A percentile compares a stretch with the other conserved stretches of the same genome.
Conservation (phyloP, 2,113 vertebrate genomes). For the Crypturellus undulatus region DNA sequence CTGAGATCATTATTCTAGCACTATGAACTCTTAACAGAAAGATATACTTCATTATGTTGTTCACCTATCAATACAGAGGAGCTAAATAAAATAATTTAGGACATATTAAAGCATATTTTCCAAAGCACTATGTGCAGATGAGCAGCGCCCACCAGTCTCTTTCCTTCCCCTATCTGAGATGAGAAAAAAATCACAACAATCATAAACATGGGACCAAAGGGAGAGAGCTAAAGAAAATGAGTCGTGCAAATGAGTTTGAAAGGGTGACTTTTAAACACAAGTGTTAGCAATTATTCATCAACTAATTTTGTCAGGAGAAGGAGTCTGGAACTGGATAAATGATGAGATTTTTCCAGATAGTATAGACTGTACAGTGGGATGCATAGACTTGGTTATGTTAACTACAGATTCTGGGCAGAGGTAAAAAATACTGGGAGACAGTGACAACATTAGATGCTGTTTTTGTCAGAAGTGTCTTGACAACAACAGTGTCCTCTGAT, state of each 20-base stretch:
- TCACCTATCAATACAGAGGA: neutral
- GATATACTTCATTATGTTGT: neutral
- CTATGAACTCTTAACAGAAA: neutral
- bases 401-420: neutral
- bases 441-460: neutral
- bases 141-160: neutral
- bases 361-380: neutral
- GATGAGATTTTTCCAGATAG: neutral
- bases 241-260: neutral
- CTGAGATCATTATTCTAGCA: neutral
- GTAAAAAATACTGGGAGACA: neutral
- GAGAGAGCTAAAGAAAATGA: neutral
- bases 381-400: neutral
- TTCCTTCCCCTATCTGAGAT: rapidly evolving
- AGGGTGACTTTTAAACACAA: neutral
- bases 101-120: neutral
- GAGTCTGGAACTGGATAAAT: neutral
- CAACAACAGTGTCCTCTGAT: neutral
- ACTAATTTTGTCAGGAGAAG: neutral
- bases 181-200: neutral
- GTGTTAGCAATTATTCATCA: neutral
- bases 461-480: neutral
- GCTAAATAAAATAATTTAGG: neutral
- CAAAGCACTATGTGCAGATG: neutral
- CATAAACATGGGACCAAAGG: neutral